Base-by-base conservation (phyloP, 1,140 invertebrate species). In the Diplogasteroides magnus region DNA sequence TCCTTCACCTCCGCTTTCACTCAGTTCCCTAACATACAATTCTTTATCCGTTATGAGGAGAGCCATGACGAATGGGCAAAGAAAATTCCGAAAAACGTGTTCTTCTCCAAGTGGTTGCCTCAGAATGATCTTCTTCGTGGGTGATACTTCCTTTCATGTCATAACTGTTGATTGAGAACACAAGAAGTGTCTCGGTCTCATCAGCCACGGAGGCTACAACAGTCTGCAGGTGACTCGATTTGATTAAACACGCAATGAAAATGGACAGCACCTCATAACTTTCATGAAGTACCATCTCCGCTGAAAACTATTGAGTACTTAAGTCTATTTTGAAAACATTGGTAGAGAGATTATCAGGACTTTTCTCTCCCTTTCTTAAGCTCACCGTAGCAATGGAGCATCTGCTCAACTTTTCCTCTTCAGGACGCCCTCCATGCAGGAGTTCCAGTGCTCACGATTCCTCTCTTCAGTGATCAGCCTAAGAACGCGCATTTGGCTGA, bases 61-160 rank as follows among this genome's bases (percentile, higher is more conserved):
- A 19, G 19, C 6, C 19, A 0, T 87, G 19, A 58, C 56, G 73
- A 74, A 55, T 56, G 73, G 64, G 61, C 73, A 61, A 61, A 63
- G 25, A 66, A 90, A 75, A 83, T 91, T 19, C 74, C 74, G 3
- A 63, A 63, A 23, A 75, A 75, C 62, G 67, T 74, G 0, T 58
- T 69, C 31, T 37, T 75, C 15, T 75, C 66, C 60, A 75, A 75
- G 59, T 75, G 74, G 74, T 64, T 75, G 31, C 74, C 74, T 25
- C 74, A 75, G 32, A 31, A 57, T 6, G 74, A 75, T 61, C 74
- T 75, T 58, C 63, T 75, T 32, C 90, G 88, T 88, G 82, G 83
- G 75, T 65, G 57, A 67, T 19, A 48, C 6, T 48, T 48, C 6
- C 37, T 48, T 48, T 19, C 37, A 48, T n/a, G n/a, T n/a, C 19